phyloP scores from a whole-genome alignment of 2,113 vertebrate species.

The Propithecus coquereli region DNA sequence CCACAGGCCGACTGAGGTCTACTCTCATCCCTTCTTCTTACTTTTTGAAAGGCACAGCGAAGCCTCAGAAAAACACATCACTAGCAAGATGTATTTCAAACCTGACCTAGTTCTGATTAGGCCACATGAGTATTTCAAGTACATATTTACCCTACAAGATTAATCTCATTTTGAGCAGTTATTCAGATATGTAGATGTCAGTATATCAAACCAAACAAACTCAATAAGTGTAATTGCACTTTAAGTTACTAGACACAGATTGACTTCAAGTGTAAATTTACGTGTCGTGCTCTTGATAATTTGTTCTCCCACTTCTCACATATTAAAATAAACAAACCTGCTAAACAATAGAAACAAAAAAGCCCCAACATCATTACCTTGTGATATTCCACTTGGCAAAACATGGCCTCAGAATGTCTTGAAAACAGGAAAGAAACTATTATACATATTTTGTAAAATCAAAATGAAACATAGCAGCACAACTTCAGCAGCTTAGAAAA shows the following conservation, averaged over 20 bases:
- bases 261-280: constrained; percentile 21
- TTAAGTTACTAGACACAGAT: background rate
- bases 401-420: background rate
- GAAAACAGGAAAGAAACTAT: constrained; percentile 22
- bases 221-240: background rate
- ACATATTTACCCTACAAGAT: constrained; percentile 16
- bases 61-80: constrained; percentile 27
- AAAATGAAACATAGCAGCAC: background rate
- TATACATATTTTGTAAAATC: background rate
- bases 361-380: background rate
- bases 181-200: background rate
- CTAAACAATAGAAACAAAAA: background rate
- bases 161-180: constrained; percentile 21
- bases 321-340: background rate
- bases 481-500: background rate
- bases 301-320: background rate
- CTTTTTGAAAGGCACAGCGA: background rate
- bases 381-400: background rate
- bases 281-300: background rate
- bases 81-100: background rate
- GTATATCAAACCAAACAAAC: background rate
- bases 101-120: background rate
- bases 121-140: background rate
- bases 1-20: background rate
- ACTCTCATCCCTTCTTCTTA: background rate